A percentile compares a stretch with the other conserved stretches of the same genome.
Evolutionary conservation across 2,888 invertebrate genomes (phyloP).

Genomic region (Tinea trinotella): DNA sequence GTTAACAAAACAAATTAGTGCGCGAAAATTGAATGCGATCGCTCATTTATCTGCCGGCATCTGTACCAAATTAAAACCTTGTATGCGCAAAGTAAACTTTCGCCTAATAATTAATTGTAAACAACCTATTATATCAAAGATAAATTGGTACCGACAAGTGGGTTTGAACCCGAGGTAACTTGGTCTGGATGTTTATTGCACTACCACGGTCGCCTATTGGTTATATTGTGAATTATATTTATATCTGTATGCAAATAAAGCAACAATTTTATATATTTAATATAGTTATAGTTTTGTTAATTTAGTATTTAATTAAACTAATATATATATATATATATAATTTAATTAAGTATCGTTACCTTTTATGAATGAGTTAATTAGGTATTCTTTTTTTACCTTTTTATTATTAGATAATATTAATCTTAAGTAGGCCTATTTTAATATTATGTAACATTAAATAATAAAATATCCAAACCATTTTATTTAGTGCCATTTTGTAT

Average conservation of each 20-base stretch:
- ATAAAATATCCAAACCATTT: not conserved
- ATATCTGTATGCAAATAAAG: not conserved
- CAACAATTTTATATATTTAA: not conserved
- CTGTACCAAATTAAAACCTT: no score
- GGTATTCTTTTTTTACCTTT: not conserved
- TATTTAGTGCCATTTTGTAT: not conserved
- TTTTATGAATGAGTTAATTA: not conserved
- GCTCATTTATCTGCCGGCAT: no score
- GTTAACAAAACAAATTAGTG: no score
- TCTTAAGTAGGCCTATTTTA: not conserved
- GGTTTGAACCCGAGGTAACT: no score
- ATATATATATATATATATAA: slow-evolving; percentile 4
- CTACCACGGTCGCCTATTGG: no score
- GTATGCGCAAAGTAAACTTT: no score
- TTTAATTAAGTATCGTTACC: not conserved
- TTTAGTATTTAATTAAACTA: slow-evolving; percentile 18
- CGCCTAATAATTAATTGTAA: no score
- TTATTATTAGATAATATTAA: not conserved
- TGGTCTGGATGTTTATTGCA: no score
- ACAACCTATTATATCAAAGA: no score
- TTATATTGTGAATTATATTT: no score
- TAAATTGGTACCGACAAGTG: no score
- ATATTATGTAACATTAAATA: not conserved
- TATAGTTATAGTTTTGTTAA: slow-evolving; percentile 1
- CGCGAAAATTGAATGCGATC: no score